Evolutionary conservation across 2,888 invertebrate genomes (phyloP).

Genomic region (Sinhomidia bicolor): DNA sequence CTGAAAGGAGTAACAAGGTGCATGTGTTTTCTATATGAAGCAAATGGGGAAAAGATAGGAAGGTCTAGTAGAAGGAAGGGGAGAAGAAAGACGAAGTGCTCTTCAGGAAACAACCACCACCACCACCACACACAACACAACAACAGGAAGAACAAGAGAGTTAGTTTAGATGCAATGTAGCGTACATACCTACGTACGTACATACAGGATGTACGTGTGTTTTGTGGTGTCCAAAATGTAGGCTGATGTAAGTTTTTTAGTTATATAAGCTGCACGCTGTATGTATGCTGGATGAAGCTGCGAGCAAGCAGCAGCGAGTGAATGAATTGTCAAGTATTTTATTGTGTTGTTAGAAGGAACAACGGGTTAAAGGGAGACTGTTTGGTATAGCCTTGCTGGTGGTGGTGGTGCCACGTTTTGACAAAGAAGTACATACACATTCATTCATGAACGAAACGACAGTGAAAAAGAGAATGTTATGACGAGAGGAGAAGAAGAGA

Average conservation of each 20-base stretch:
- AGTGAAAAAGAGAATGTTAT: not conserved
- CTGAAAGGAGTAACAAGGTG: too few species aligned
- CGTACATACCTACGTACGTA: too few species aligned
- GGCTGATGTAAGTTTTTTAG: not conserved
- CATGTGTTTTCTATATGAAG: too few species aligned
- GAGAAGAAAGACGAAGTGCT: conserved; percentile 44
- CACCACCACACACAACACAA: conserved; percentile 3
- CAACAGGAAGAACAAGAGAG: conserved; percentile 25
- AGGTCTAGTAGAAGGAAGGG: not conserved
- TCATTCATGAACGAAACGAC: not conserved
- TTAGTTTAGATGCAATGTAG: not conserved
- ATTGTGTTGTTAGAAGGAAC: not conserved
- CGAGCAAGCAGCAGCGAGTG: not conserved
- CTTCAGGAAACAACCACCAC: conserved; percentile 45
- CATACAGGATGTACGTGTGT: too few species aligned
- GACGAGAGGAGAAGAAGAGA: not conserved
- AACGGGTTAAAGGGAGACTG: not conserved
- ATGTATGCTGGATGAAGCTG: not conserved
- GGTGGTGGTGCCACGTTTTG: not conserved
- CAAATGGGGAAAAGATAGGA: not conserved
- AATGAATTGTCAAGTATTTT: conserved; percentile 30
- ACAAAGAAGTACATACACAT: not conserved
- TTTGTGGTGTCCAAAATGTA: not conserved
- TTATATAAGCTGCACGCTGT: not conserved
- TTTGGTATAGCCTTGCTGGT: not conserved